A percentile compares a stretch with the other conserved stretches of the same genome.
Conservation (phyloP, 2,797 vertebrate genomes). For the Champsocephalus gunnari region DNA sequence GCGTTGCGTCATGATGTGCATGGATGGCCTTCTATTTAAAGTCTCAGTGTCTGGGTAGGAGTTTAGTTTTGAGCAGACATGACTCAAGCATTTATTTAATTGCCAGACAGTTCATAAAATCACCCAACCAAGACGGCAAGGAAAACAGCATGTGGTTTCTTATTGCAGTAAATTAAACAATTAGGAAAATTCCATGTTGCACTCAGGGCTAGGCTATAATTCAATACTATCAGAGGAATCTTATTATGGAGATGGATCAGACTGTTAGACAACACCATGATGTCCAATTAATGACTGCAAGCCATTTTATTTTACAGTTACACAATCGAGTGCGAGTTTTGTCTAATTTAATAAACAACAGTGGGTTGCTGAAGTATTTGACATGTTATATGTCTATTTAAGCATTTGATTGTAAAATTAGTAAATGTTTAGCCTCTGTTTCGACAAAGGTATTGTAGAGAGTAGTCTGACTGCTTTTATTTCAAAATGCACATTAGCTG, state of each 20-base stretch:
- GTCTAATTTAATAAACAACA: background rate
- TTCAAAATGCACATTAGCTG: slow-evolving; percentile 6
- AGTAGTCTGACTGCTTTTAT: background rate
- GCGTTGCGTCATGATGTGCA: too few species aligned
- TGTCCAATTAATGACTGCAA: background rate
- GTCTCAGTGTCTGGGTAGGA: slow-evolving; percentile 33
- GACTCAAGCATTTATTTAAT: slow-evolving; percentile 57
- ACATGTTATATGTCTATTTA: background rate
- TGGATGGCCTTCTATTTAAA: slow-evolving; percentile 29
- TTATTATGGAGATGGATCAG: background rate
- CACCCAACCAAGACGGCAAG: slow-evolving; percentile 10
- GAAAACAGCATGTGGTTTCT: slow-evolving; percentile 28
- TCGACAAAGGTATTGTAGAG: background rate
- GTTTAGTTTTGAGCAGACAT: slow-evolving; percentile 49
- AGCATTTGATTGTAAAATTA: background rate
- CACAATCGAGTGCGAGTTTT: background rate
- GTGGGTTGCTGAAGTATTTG: background rate
- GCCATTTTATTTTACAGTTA: background rate
- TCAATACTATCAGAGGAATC: background rate
- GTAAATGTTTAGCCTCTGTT: background rate
- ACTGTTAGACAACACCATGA: background rate
- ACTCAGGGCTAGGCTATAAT: background rate
- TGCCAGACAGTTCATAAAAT: slow-evolving; percentile 52
- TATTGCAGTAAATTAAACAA: slow-evolving; percentile 16
- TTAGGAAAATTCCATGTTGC: background rate